Base-by-base conservation (phyloP, 2,113 vertebrate species). In the Dipodomys ordii region DNA sequence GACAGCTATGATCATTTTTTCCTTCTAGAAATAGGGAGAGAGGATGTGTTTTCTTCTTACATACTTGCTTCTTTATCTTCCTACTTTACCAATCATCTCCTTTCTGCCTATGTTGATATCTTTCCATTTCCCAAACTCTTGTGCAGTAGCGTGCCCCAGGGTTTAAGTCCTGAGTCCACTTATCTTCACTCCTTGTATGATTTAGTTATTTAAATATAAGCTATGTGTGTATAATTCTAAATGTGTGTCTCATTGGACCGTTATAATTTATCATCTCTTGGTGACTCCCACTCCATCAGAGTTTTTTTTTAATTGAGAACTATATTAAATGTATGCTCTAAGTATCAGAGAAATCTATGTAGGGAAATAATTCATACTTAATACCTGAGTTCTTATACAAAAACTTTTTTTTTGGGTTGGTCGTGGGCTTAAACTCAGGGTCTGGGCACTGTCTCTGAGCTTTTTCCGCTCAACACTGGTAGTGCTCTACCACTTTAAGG, bases 141-240 rank as follows among this genome's bases (percentile, higher is more conserved):
- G 13, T 4, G 15, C 23, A 64, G 7, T 22, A n/a, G n/a, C 89
- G 23, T 81, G 11, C 35, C 7, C 19, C 11, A 15, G 1, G 32
- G 27, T 53, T 91, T 67, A 86, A 39, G 68, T 44, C 64, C 62
- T 82, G 12, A 84, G 19, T 28, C 4, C 27, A 35, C 78, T 78
- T 57, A 30, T 83, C 39, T 93, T 92, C 62, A 65, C 82, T 62
- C 57, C 0, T 83, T 86, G 87, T 49, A 39, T 71, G 83, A 76
- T 88, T 4, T 88, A 32, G 73, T 85, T 76, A 81, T 85, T 91
- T 77, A 87, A 83, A 91, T 91, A 69, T 0, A 81, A 44, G 64
- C 49, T 44, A 0, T 73, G 5, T 79, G 53, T 82, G n/a, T 18
- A 30, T 81, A 62, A 57, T 84, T 80, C n/a, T 94, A 69, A 81